A percentile compares a stretch with the other conserved stretches of the same genome.
Evolutionary conservation across 2,113 vertebrate species (phyloP).

Genomic region (Alouatta palliata): DNA sequence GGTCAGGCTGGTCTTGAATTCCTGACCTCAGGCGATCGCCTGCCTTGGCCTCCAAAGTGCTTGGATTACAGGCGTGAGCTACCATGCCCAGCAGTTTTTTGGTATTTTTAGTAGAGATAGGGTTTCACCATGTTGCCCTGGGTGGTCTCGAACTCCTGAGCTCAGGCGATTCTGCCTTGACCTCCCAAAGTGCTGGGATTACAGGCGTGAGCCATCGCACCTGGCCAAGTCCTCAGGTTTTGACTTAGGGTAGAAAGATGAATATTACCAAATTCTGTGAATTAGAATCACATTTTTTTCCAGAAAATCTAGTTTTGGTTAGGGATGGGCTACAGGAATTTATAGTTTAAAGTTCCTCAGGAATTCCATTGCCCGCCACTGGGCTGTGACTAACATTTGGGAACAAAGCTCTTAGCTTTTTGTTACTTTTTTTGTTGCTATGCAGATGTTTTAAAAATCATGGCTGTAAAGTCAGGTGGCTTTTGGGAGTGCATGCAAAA

Average conservation of each 20-base stretch:
- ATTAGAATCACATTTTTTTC: not conserved
- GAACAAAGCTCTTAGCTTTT: not conserved
- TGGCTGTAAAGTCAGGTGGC: not conserved
- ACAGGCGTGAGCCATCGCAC: no score
- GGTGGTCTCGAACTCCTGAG: no score
- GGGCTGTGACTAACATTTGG: not conserved
- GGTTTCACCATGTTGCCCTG: no score
- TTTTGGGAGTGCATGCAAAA: not conserved
- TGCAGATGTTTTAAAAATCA: not conserved
- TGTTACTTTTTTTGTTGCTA: not conserved
- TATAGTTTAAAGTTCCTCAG: not conserved
- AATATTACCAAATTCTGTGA: constrained; percentile 41
- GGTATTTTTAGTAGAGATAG: no score
- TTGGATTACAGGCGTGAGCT: no score
- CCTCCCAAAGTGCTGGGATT: no score
- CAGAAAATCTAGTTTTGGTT: constrained; percentile 27
- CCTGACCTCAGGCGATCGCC: no score
- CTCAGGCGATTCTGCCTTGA: no score
- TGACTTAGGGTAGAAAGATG: not conserved
- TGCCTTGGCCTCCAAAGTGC: no score
- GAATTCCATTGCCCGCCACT: not conserved
- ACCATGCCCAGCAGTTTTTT: no score
- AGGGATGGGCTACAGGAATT: not conserved
- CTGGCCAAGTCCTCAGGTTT: not conserved
- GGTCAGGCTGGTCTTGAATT: no score